These are phyloP conservation scores for Pipistrellus kuhlii DNA, from an alignment of 2,797 vertebrate genomes.

Conservation along the genomic window DNA sequence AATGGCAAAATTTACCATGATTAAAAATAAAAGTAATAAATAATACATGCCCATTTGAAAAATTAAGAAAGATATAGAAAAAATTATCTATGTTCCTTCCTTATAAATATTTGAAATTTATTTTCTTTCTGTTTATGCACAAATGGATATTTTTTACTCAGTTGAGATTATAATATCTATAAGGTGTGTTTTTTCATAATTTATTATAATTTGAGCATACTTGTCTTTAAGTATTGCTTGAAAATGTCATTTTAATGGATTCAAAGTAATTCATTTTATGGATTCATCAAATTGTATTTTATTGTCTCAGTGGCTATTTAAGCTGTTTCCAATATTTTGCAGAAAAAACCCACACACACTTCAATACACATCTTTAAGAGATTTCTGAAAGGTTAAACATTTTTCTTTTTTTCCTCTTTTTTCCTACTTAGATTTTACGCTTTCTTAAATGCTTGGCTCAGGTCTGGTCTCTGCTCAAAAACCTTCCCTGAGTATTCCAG, in stretches of 20 bases:
- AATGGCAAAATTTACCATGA: not conserved
- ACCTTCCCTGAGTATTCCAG: not conserved
- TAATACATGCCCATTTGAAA: not conserved
- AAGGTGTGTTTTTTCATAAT: not conserved
- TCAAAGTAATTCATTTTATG: conserved; percentile 22
- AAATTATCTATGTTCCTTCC: not conserved
- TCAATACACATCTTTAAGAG: not conserved
- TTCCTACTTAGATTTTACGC: not conserved
- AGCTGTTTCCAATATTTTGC: conserved; percentile 4
- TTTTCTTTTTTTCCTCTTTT: not conserved
- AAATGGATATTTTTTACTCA: not conserved
- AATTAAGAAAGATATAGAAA: conserved; percentile 16
- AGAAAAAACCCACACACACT: conserved; percentile 13
- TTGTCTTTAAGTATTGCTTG: conserved; percentile 13
- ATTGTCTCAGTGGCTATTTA: not conserved
- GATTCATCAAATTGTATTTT: conserved; percentile 12
- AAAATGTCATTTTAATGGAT: conserved; percentile 47
- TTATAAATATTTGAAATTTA: conserved; percentile 25
- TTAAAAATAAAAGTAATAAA: not conserved
- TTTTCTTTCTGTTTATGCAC: not conserved
- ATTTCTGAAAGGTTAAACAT: not conserved
- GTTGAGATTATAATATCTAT: not conserved
- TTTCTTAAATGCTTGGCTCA: not conserved
- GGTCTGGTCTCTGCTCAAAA: not conserved
- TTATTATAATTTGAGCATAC: conserved; percentile 30